Conservation (phyloP, 2,888 invertebrate genomes). For the Yponomeuta malinellus region DNA sequence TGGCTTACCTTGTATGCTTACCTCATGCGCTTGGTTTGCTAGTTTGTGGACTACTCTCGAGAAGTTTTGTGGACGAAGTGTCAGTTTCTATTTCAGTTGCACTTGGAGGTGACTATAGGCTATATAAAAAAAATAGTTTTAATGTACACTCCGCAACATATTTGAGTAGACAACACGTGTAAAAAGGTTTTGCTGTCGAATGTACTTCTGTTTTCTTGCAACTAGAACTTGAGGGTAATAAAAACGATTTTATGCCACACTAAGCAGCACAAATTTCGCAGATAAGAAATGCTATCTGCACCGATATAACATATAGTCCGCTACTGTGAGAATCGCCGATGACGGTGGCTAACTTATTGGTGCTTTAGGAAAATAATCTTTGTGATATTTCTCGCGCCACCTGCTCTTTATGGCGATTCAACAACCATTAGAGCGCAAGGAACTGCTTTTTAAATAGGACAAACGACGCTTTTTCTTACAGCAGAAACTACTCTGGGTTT, state of each 20-base stretch:
- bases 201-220: background rate
- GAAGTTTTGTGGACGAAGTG: no score
- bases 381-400: background rate
- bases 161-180: background rate
- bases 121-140: no score
- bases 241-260: conserved; percentile 38
- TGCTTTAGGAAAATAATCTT: background rate
- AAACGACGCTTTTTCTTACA: no score
- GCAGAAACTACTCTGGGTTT: no score
- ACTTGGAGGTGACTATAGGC: no score
- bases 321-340: conserved; percentile 8
- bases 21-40: no score
- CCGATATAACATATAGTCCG: conserved; percentile 8
- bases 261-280: conserved; percentile 39
- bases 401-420: background rate
- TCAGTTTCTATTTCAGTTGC: no score
- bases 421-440: background rate
- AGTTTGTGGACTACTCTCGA: no score
- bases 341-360: background rate
- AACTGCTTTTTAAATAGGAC: background rate
- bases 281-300: conserved; percentile 37
- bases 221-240: conserved; percentile 27
- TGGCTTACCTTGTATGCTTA: no score
- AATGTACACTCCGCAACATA: no score
- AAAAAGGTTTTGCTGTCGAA: background rate